Evolutionary conservation across 1,140 invertebrate genomes (phyloP).

Genomic region (Aphelenchoides avenae): DNA sequence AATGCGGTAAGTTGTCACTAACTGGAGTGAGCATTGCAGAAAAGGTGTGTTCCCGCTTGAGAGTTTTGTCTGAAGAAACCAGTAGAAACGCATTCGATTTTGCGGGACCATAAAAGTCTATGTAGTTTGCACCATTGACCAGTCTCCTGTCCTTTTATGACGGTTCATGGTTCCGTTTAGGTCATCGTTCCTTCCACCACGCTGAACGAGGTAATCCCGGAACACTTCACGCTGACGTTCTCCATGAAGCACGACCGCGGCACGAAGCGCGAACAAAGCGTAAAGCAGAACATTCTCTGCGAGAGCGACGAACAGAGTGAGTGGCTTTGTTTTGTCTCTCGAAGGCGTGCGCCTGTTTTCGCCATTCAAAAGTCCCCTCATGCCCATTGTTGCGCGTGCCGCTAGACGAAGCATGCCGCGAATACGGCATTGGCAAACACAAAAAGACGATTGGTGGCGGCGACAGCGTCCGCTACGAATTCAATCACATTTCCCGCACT

Average conservation of each 20-base stretch:
- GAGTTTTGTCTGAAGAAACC: background rate
- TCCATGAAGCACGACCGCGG: constrained; percentile 53
- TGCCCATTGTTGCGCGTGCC: no score
- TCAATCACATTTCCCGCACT: no score
- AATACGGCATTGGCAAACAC: no score
- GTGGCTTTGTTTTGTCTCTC: no score
- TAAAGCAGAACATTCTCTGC: constrained; percentile 57
- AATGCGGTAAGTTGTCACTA: constrained; percentile 26
- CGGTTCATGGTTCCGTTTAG: no score
- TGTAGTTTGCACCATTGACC: background rate
- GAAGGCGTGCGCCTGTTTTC: no score
- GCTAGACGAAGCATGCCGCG: no score
- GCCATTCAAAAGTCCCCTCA: no score
- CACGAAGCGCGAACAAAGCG: constrained; percentile 49
- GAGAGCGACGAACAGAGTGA: constrained; percentile 52
- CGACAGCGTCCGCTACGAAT: no score
- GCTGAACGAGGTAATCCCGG: constrained; percentile 46
- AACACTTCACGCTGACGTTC: constrained; percentile 52
- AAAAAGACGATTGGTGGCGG: no score
- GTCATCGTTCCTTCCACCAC: constrained; percentile 38
- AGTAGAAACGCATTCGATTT: background rate
- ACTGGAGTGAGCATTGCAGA: no score
- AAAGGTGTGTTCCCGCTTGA: no score
- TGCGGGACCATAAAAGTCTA: background rate
- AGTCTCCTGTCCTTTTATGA: background rate